phyloP scores from a whole-genome alignment of 2,113 vertebrate genomes.

The Cryptoleucopteryx plumbea region DNA sequence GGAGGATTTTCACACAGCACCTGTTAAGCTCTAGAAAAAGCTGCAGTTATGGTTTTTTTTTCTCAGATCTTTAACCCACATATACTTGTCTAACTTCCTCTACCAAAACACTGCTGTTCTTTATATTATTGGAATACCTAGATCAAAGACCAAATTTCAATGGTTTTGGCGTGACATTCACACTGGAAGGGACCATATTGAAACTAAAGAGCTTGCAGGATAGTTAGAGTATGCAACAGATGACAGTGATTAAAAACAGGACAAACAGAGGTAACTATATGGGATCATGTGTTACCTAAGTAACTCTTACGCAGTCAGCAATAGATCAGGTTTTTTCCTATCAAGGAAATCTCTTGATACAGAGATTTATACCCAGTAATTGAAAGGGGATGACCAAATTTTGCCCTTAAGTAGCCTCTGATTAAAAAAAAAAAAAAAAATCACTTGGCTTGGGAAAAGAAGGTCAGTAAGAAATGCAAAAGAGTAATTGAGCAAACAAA shows the following conservation, averaged over 20 bases:
- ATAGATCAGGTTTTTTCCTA: neutral
- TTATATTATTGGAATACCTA: neutral
- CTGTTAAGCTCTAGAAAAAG: neutral
- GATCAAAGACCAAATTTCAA: neutral
- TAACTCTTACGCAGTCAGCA: neutral
- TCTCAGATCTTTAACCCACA: neutral
- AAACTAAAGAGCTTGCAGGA: neutral
- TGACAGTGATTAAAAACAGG: neutral
- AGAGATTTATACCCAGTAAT: neutral
- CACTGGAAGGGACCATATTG: neutral
- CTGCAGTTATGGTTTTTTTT: accelerated
- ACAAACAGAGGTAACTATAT: neutral
- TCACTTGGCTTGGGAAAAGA: neutral
- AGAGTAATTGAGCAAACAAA: neutral
- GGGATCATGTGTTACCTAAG: neutral
- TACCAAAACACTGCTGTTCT: neutral
- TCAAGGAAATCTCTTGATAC: too few relatives aligned
- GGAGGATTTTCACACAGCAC: neutral
- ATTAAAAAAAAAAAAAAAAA: neutral
- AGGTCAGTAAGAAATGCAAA: neutral
- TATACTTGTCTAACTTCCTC: neutral
- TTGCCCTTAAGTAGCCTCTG: neutral
- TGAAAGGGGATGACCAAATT: neutral
- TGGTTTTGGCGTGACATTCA: neutral
- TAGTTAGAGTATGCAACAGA: neutral